Percentiles rank a stretch among this genome's conserved stretches.
Conservation (phyloP, 1,140 invertebrate species). For the Drosophila tsacasi region DNA sequence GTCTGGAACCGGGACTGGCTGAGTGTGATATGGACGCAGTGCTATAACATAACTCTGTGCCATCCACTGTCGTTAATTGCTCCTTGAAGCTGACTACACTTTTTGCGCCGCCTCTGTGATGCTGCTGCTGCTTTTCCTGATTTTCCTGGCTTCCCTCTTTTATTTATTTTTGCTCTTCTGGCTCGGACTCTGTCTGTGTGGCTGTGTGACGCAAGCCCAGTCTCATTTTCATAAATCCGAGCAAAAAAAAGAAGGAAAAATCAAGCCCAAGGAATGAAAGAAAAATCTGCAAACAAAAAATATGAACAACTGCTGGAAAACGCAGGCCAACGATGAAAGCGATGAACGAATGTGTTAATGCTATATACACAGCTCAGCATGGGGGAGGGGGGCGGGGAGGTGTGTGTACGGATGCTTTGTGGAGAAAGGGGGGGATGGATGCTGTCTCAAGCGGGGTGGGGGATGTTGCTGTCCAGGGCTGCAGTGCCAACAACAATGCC, state of each 20-base stretch:
- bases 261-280: conserved; percentile 32
- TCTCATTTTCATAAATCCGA: conserved; percentile 80
- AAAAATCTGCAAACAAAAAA: conserved; percentile 51
- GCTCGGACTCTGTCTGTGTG: conserved; percentile 41
- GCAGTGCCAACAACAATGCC: conserved; percentile 47
- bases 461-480: conserved; percentile 37
- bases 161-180: conserved; percentile 50
- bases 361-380: conserved; percentile 65
- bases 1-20: conserved; percentile 32
- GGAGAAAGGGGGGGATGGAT: neutral
- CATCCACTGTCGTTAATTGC: conserved; percentile 80
- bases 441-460: neutral
- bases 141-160: conserved; percentile 44
- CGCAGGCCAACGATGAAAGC: conserved; percentile 60
- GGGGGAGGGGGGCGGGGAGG: neutral
- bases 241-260: conserved; percentile 26
- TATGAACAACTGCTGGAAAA: conserved; percentile 78
- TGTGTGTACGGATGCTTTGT: neutral
- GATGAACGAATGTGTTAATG: conserved; percentile 78
- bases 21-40: conserved; percentile 70
- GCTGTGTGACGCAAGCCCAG: conserved; percentile 66
- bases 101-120: conserved; percentile 43
- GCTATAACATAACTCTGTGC: conserved; percentile 71
- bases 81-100: conserved; percentile 79
- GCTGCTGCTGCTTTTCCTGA: conserved; percentile 18